phyloP scores from a whole-genome alignment of 2,888 invertebrate species.

The Macrostomum cliftonense region DNA sequence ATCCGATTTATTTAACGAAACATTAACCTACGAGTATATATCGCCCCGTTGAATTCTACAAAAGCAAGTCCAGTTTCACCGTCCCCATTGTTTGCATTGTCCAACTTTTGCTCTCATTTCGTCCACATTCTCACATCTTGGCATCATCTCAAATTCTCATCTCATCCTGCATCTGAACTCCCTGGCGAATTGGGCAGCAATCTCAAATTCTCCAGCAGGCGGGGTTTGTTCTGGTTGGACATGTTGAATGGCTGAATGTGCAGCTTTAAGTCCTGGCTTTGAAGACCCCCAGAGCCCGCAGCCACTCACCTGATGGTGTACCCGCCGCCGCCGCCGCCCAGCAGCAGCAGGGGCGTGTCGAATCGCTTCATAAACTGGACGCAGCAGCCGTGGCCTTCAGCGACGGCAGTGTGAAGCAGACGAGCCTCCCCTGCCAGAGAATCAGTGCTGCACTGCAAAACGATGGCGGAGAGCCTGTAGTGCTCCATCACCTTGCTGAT shows the following conservation, averaged over 20 bases:
- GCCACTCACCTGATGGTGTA: no score
- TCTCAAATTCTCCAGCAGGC: slow-evolving; percentile 76
- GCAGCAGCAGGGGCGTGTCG: slow-evolving; percentile 78
- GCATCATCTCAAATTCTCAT: no score
- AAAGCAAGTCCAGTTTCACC: no score
- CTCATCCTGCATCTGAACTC: slow-evolving; percentile 53
- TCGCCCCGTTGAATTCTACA: no score
- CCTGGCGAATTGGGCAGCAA: slow-evolving; percentile 95
- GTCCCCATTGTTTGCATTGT: no score
- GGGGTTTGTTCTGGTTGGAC: slow-evolving; percentile 85
- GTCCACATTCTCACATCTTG: no score
- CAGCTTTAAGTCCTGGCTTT: slow-evolving; percentile 75
- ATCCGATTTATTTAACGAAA: no score
- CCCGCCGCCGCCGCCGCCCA: slow-evolving; percentile 50
- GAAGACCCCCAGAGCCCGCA: no score
- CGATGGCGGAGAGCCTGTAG: slow-evolving; percentile 90
- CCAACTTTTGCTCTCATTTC: no score
- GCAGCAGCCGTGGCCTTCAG: slow-evolving; percentile 86
- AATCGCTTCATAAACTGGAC: slow-evolving; percentile 94
- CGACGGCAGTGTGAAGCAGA: slow-evolving; percentile 93
- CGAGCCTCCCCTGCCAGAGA: slow-evolving; percentile 89
- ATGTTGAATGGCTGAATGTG: slow-evolving; percentile 97
- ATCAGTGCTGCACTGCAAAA: slow-evolving; percentile 94
- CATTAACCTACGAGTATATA: no score
- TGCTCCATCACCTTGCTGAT: slow-evolving; percentile 63